Conservation (phyloP, 2,113 vertebrate genomes). For the Plestiodon gilberti region DNA sequence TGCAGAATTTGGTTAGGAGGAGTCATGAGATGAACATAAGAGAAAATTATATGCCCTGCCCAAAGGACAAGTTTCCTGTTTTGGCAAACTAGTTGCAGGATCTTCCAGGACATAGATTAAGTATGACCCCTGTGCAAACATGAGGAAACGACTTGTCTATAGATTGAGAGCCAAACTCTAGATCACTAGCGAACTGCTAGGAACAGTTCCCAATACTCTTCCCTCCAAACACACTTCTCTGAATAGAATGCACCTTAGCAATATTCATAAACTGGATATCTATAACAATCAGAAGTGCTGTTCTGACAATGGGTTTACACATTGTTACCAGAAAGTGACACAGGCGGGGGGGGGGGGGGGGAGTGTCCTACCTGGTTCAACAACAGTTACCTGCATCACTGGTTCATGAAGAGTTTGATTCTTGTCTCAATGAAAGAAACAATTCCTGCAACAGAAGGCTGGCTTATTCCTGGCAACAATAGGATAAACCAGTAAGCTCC, state of each 20-base stretch:
- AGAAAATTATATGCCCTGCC: neutral
- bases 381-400: neutral
- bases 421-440: neutral
- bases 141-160: neutral
- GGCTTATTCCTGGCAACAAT: neutral
- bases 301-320: neutral
- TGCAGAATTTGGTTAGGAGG: neutral
- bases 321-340: neutral
- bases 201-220: neutral
- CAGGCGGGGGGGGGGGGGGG: neutral
- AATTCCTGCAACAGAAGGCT: neutral
- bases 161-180: neutral
- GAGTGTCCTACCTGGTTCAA: neutral
- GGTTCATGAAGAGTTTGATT: neutral
- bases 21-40: neutral
- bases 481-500: neutral
- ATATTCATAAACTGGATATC: neutral
- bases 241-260: neutral
- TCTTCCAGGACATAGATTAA: neutral
- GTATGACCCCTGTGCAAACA: neutral
- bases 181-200: neutral
- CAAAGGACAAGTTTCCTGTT: neutral
- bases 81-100: neutral
- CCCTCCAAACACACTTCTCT: neutral
- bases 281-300: neutral